These are phyloP conservation scores for Polypedilum vanderplanki DNA, from an alignment of 1,140 invertebrate species.

Conservation along the genomic window DNA sequence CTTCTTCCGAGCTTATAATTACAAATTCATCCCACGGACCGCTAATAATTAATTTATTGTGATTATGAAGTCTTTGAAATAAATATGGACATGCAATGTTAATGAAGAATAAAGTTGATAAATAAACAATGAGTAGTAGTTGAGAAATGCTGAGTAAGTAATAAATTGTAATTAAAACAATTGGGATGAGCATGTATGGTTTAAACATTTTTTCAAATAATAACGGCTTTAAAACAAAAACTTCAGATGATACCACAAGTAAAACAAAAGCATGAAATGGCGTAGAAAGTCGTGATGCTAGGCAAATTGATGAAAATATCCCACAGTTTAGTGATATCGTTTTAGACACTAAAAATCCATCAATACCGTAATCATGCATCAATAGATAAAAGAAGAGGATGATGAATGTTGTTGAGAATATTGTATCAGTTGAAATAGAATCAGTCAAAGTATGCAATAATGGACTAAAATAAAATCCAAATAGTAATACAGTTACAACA, in stretches of 20 bases:
- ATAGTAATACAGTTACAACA: conserved; percentile 68
- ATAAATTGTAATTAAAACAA: conserved; percentile 35
- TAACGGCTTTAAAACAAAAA: conserved; percentile 83
- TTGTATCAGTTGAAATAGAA: conserved; percentile 93
- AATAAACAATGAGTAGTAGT: conserved; percentile 53
- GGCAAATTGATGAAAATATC: conserved; percentile 86
- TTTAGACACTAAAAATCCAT: conserved; percentile 71
- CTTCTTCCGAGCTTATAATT: background rate
- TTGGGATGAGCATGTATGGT: conserved; percentile 37
- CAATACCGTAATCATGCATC: conserved; percentile 85
- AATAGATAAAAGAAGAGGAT: conserved; percentile 84
- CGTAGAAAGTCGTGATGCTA: conserved; percentile 81
- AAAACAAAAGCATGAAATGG: conserved; percentile 82
- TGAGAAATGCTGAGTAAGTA: conserved; percentile 52
- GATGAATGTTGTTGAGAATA: conserved; percentile 82
- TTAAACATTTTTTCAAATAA: conserved; percentile 56
- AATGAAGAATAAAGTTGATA: conserved; percentile 55
- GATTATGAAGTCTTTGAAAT: conserved; percentile 72
- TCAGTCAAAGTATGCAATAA: conserved; percentile 91
- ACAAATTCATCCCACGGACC: conserved; percentile 93
- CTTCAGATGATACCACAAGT: conserved; percentile 73
- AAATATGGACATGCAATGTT: conserved; percentile 69
- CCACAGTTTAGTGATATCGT: conserved; percentile 83
- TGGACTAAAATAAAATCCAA: conserved; percentile 81
- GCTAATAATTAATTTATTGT: conserved; percentile 84